Base-by-base conservation (phyloP, 2,113 vertebrate genomes). In the Colistium nudipinnis region DNA sequence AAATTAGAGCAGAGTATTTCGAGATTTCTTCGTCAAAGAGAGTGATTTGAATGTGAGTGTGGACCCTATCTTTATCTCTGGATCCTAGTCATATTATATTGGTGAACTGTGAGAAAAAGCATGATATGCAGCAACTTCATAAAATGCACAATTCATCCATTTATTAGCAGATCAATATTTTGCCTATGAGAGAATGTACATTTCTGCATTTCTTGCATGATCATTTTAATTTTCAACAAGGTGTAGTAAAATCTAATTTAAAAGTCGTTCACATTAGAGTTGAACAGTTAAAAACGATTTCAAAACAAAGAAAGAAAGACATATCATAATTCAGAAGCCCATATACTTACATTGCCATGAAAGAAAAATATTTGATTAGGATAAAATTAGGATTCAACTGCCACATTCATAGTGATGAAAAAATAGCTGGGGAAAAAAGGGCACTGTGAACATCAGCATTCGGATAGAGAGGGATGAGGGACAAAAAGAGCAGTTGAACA, bases 211-310 rank as follows among this genome's bases (percentile, higher is more conserved):
- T 38, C 12, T 53, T 47, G 20, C 24, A 3, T 31, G 14, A 52
- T 41, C 12, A 6, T 53, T 68, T 68, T 28, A 36, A 45, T 31
- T 55, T 54, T 24, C n/a, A n/a, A n/a, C n/a, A n/a, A n/a, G n/a
- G n/a, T 62, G 17, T n/a, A n/a, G 44, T 67, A 79, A 60, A 60
- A 83, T 71, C 28, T 62, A 13, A 66, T 55, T 79, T 14, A 25
- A 45, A 4, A 68, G 17, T 19, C 61, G 62, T 52, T 75, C 43
- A 65, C 2, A 66, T 47, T 31, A 72, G 12, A 44, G 59, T 62
- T 76, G 41, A 35, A 49, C 4, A 68, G 2, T 16, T 59, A 65
- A 65, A 52, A 2, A 22, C 3, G 3, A 17, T 22, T 48, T 49
- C 28, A 43, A 62, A 22, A 10, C 17, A 35, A 14, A 47, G 39